These are phyloP conservation scores for Graphium colonna DNA, from an alignment of 2,888 invertebrate genomes.

Conservation along the genomic window DNA sequence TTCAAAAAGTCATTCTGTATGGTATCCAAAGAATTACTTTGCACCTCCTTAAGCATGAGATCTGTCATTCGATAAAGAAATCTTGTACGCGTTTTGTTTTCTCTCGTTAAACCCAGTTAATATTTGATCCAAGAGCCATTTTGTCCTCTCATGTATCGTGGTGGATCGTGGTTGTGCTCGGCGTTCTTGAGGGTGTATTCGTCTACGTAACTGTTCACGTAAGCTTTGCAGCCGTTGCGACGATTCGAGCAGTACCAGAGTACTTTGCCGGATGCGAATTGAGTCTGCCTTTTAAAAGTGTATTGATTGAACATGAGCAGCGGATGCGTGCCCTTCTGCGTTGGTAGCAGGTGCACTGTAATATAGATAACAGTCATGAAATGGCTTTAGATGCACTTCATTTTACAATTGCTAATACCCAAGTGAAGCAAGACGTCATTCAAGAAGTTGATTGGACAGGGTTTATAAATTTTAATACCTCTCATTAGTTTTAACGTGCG, in stretches of 20 bases:
- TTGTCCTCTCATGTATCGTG: conserved; percentile 29
- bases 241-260: conserved; percentile 24
- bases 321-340: conserved; percentile 32
- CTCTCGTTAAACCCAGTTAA: background rate
- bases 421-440: too few species aligned
- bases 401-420: conserved; percentile 14
- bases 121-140: conserved; percentile 33
- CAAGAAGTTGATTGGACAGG: too few species aligned
- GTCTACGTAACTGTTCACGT: conserved; percentile 22
- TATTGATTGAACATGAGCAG: conserved; percentile 33
- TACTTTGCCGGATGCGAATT: conserved; percentile 15
- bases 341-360: background rate
- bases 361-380: background rate
- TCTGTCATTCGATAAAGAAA: too few species aligned
- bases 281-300: conserved; percentile 30
- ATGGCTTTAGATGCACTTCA: background rate
- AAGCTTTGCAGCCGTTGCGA: conserved; percentile 17
- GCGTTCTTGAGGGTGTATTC: conserved; percentile 22
- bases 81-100: too few species aligned
- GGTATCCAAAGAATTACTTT: too few species aligned
- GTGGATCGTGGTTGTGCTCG: conserved; percentile 40
- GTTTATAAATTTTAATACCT: too few species aligned
- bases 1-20: too few species aligned
- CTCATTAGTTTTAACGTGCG: too few species aligned
- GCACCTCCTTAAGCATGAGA: too few species aligned